A percentile compares a stretch with the other conserved stretches of the same genome.
Conservation (phyloP, 2,888 invertebrate species). For the Thalpophila matura region DNA sequence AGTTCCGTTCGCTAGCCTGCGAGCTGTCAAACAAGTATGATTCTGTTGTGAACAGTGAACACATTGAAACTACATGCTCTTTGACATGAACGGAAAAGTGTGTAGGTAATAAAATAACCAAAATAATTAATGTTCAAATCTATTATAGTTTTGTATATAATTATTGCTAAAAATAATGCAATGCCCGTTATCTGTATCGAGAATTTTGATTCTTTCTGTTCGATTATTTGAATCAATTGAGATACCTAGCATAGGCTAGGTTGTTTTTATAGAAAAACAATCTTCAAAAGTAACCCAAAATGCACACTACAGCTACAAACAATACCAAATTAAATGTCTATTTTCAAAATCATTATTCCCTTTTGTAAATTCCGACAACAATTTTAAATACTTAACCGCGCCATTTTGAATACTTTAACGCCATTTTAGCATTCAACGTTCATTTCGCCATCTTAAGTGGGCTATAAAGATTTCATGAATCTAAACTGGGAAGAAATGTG, state of each 20-base stretch:
- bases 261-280: background rate
- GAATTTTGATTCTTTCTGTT: no score
- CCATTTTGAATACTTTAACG: constrained; percentile 27
- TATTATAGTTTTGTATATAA: background rate
- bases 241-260: no score
- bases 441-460: constrained; percentile 24
- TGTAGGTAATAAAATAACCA: no score
- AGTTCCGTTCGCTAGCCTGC: background rate
- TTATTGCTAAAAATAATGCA: no score
- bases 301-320: background rate
- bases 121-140: background rate
- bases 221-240: background rate
- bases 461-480: constrained; percentile 46
- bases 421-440: constrained; percentile 9
- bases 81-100: background rate
- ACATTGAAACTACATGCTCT: constrained; percentile 18
- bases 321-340: background rate
- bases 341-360: background rate
- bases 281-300: background rate
- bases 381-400: constrained; percentile 1
- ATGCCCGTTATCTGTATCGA: no score
- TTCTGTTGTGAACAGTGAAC: background rate
- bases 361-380: background rate
- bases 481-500: constrained; percentile 38
- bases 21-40: constrained; percentile 20